These are phyloP conservation scores for Alcis repandata DNA, from an alignment of 2,888 invertebrate species.

Conservation along the genomic window DNA sequence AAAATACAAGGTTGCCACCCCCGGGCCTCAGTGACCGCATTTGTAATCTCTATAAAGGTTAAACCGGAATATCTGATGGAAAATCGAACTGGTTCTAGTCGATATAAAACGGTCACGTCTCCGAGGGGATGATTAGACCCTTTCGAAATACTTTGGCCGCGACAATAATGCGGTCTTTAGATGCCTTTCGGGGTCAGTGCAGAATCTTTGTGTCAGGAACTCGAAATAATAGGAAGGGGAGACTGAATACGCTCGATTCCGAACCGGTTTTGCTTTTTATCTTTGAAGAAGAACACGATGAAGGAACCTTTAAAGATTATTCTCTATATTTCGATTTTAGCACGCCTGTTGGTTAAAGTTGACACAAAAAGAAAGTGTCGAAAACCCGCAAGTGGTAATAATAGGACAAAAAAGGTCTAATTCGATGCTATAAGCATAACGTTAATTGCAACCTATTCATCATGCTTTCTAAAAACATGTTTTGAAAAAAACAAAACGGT, in stretches of 20 bases:
- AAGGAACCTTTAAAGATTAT: background rate
- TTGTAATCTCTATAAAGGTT: constrained; percentile 85
- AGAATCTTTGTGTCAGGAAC: constrained; percentile 23
- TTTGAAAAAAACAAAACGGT: constrained; percentile 15
- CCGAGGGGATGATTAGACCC: constrained; percentile 53
- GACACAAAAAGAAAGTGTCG: background rate
- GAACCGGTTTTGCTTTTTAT: background rate
- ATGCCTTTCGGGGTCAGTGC: constrained; percentile 26
- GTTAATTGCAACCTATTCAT: background rate
- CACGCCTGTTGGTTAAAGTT: background rate
- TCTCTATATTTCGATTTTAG: background rate
- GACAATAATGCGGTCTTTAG: constrained; percentile 33
- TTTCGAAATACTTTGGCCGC: constrained; percentile 44
- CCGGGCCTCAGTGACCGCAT: constrained; percentile 79
- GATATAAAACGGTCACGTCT: constrained; percentile 61
- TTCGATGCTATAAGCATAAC: too few species aligned
- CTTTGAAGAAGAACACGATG: background rate
- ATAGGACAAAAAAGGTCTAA: background rate
- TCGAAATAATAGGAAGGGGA: constrained; percentile 22
- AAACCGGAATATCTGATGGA: constrained; percentile 79
- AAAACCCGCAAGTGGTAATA: background rate
- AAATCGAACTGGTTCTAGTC: constrained; percentile 72
- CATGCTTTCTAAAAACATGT: background rate
- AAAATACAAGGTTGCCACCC: constrained; percentile 86
- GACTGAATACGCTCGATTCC: constrained; percentile 4